Conservation (phyloP, 2,888 invertebrate species). For the Athripsodes cinereus region DNA sequence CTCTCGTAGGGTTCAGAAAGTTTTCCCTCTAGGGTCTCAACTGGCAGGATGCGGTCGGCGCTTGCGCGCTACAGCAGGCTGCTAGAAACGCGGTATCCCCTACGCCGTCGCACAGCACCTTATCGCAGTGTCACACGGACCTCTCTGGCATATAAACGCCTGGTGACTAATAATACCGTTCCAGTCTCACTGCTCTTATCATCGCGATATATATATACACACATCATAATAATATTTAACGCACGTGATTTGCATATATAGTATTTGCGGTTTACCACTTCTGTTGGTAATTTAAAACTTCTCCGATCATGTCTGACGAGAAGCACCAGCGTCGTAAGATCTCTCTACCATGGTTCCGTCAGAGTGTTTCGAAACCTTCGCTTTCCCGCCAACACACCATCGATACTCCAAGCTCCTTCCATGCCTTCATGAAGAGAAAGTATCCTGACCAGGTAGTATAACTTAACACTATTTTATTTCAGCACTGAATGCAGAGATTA, state of each 20-base stretch:
- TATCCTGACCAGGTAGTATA: slow-evolving; percentile 14
- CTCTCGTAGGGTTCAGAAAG: not conserved
- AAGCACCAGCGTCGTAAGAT: slow-evolving; percentile 76
- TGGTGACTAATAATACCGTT: slow-evolving; percentile 22
- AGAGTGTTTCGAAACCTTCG: slow-evolving; percentile 61
- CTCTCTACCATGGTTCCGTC: slow-evolving; percentile 85
- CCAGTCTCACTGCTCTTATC: slow-evolving; percentile 26
- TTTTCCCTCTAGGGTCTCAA: slow-evolving; percentile 36
- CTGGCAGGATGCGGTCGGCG: slow-evolving; percentile 38
- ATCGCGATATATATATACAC: not conserved
- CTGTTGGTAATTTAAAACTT: slow-evolving; percentile 5
- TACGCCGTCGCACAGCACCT: slow-evolving; percentile 32
- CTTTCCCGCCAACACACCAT: slow-evolving; percentile 84
- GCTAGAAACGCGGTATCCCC: slow-evolving; percentile 34
- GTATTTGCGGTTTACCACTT: slow-evolving; percentile 9
- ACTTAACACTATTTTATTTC: not conserved
- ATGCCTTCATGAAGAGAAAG: slow-evolving; percentile 61
- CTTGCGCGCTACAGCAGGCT: slow-evolving; percentile 31
- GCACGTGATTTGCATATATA: slow-evolving; percentile 33
- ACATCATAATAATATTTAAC: slow-evolving; percentile 24
- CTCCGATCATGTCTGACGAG: slow-evolving; percentile 21
- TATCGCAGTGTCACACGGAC: slow-evolving; percentile 25
- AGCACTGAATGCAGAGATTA: not conserved
- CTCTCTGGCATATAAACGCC: slow-evolving; percentile 28
- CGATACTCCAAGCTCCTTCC: slow-evolving; percentile 82